Evolutionary conservation across 2,888 invertebrate species (phyloP), one percentile per base, ranked within the genome.

Genomic region (Pseudoips prasinana): DNA sequence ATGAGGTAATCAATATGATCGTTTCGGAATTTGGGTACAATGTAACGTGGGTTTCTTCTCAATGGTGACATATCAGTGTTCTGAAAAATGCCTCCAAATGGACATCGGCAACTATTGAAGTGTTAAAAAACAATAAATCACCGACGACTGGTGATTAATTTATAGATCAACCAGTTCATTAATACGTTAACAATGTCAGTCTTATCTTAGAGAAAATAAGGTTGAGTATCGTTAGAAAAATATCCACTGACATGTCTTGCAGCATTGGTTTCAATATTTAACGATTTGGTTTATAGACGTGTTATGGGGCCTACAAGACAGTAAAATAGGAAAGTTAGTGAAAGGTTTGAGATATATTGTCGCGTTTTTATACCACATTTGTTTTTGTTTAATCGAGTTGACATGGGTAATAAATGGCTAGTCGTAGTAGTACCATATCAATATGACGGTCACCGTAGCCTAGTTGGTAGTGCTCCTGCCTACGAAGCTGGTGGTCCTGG

Each of bases 241-340:
- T 25, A 23, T 20, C 27, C n/a, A 33, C 30, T 5, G 9, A 39
- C 25, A 34, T 39, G 39, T 51, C 56, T 45, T 14, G 2, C 18
- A 41, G 52, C 7, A 38, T 20, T 58, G 50, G 44, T 41, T 45
- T 48, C 49, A 46, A 59, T 61, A 57, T 64, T 73, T 72, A 66
- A 69, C 65, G 64, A 54, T 56, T 59, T 64, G 42, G 53, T 74
- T 78, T 74, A 76, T 71, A 58, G 65, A 42, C 56, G 46, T 64
- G 67, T 72, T 65, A 63, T 61, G 63, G 58, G 56, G 58, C 52
- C 54, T 60, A 64, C 55, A 54, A 54, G 58, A 70, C 64, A 64
- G 64, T 75, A 67, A 76, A 75, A 75, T 76, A 68, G 66, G 72
- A 80, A 78, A 79, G 77, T 71, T 60, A 56, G 73, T 62, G 71